Percentiles rank a stretch among this genome's conserved stretches.
Conservation (phyloP, 2,797 vertebrate species). For the Hydrolagus colliei region DNA sequence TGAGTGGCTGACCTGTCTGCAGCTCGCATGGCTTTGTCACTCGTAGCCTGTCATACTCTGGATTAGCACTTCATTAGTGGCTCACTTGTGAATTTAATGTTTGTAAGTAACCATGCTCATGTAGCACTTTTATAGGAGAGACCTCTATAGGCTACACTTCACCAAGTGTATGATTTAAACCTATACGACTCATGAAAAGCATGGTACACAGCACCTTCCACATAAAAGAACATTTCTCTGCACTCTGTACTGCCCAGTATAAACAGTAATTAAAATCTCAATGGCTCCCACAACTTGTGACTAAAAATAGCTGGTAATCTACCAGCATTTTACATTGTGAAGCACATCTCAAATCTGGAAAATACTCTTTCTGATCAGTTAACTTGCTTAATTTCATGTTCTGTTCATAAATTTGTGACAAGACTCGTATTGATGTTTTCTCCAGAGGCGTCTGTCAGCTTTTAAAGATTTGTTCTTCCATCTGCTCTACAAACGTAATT, state of each 20-base stretch:
- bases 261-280: neutral
- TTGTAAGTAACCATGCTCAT: neutral
- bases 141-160: neutral
- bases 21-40: neutral
- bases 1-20: neutral
- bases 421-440: neutral
- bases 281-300: neutral
- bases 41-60: neutral
- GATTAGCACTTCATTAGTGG: slow-evolving; percentile 7
- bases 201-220: neutral
- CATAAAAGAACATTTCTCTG: no score
- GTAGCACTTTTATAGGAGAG: neutral
- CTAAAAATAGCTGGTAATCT: neutral
- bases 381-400: neutral
- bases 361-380: no score
- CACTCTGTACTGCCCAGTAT: neutral
- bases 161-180: neutral
- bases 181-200: neutral
- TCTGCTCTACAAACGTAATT: no score
- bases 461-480: no score
- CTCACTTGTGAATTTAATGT: neutral
- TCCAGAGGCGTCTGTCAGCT: no score
- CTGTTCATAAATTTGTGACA: neutral
- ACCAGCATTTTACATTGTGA: neutral
- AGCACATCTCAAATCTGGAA: neutral